A percentile compares a stretch with the other conserved stretches of the same genome.
phyloP scores from a whole-genome alignment of 2,113 vertebrate genomes.

The Sclerurus mexicanus region DNA sequence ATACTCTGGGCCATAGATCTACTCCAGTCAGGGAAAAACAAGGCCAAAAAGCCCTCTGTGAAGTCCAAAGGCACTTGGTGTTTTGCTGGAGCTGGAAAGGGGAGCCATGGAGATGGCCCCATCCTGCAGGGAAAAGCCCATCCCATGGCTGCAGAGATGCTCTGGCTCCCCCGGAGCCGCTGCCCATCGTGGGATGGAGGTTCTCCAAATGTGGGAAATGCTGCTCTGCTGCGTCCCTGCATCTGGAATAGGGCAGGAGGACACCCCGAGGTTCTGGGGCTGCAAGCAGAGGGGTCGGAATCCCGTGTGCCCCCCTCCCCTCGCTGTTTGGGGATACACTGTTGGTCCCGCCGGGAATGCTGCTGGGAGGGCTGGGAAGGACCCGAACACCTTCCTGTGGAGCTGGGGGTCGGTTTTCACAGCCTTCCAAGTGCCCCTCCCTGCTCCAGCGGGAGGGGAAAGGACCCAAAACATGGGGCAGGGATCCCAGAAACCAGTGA shows the following conservation, averaged over 20 bases:
- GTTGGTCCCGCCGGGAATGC: neutral
- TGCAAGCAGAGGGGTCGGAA: fast-evolving
- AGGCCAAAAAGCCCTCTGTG: fast-evolving
- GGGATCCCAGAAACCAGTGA: fast-evolving
- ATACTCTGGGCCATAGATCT: neutral
- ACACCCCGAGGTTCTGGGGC: neutral
- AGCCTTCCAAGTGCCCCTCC: neutral
- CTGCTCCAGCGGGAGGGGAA: neutral
- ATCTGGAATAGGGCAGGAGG: neutral
- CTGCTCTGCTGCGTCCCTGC: neutral
- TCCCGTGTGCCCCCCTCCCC: neutral
- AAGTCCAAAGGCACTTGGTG: fast-evolving
- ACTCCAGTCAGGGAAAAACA: neutral
- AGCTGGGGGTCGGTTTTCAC: neutral
- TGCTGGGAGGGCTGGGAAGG: neutral
- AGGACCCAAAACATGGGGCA: neutral
- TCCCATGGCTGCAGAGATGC: fast-evolving
- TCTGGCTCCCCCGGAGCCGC: neutral
- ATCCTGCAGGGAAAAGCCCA: fast-evolving
- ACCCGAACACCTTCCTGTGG: neutral
- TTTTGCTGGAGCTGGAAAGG: neutral
- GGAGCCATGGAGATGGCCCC: neutral
- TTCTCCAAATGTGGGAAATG: neutral
- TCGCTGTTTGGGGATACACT: neutral
- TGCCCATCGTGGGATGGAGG: neutral